Evolutionary conservation across 2,888 invertebrate genomes (phyloP), one percentile per base, ranked within the genome.

Genomic region (Philereme vetulata): DNA sequence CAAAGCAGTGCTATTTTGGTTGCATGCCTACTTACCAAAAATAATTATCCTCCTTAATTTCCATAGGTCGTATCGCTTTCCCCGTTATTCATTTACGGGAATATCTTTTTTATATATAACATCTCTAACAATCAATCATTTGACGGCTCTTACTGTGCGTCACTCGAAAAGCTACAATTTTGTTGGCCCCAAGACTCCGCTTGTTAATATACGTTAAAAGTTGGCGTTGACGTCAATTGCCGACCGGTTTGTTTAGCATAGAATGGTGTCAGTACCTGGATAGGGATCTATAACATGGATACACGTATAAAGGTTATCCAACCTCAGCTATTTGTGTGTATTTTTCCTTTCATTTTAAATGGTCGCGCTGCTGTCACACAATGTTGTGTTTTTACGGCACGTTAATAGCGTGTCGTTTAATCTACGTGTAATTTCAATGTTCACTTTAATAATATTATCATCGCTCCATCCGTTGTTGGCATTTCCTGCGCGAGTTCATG

Each of bases 221-320:
- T 56, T 59, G n/a, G 47, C 35, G 51, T 56, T 66, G 63, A 61
- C 66, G 65, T 68, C 66, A 68, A 45, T 64, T 21, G 5, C 54
- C 43, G 47, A 65, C 65, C 60, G 65, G 67, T 67, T 61, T 8
- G 4, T 52, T 52, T 55, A 48, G 43, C 42, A 51, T 11, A 48
- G 50, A 51, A 51, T 54, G 38, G 47, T 54, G 59, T 56, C 36
- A 46, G 45, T 40, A 32, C 49, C 21, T 40, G 40, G 9, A 40
- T 38, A 38, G 38, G 21, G 21, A 21, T 21, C 38, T 38, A 38
- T 42, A 7, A n/a, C 21, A 1, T 21, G 21, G 21, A 21, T 21
- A 21, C 21, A 21, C 11, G 0, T 11, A 34, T 21, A 5, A 47
- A 44, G 7, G 5, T 48, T 43, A 33, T 53, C 38, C 3, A 49